phyloP scores from a whole-genome alignment of 1,140 invertebrate genomes.

The Reticulitermes speratus region DNA sequence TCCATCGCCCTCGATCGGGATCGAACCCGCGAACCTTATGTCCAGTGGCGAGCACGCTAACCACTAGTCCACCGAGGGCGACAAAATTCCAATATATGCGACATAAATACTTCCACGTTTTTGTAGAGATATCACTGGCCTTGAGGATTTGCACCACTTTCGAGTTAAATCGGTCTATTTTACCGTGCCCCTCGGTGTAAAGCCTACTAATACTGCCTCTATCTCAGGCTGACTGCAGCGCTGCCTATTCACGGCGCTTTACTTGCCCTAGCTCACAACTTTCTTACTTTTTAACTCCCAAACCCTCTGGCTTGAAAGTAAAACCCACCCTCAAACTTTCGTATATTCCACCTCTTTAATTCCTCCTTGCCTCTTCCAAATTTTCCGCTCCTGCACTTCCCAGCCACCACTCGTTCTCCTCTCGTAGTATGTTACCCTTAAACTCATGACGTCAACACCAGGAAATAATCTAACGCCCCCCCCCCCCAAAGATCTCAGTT shows the following conservation, averaged over 20 bases:
- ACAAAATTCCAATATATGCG: neutral
- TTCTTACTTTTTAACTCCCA: neutral
- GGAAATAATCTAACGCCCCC: neutral
- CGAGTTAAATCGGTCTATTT: neutral
- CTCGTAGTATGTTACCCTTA: neutral
- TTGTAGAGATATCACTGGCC: neutral
- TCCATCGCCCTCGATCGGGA: no score
- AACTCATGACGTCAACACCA: neutral
- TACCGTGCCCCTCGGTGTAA: neutral
- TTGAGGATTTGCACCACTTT: neutral
- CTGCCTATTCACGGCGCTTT: neutral
- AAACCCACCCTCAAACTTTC: neutral
- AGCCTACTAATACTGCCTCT: no score
- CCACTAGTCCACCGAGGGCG: no score
- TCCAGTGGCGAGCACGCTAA: no score
- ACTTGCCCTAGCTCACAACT: neutral
- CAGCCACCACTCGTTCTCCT: neutral
- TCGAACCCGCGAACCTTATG: no score
- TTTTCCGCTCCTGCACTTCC: neutral
- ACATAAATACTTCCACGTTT: neutral
- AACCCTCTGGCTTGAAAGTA: neutral
- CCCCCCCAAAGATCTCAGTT: neutral
- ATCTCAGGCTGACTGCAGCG: neutral
- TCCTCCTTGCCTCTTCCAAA: neutral
- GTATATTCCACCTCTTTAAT: conserved; percentile 4